phyloP scores from a whole-genome alignment of 1,140 invertebrate species.

The Sweltsa coloradensis region DNA sequence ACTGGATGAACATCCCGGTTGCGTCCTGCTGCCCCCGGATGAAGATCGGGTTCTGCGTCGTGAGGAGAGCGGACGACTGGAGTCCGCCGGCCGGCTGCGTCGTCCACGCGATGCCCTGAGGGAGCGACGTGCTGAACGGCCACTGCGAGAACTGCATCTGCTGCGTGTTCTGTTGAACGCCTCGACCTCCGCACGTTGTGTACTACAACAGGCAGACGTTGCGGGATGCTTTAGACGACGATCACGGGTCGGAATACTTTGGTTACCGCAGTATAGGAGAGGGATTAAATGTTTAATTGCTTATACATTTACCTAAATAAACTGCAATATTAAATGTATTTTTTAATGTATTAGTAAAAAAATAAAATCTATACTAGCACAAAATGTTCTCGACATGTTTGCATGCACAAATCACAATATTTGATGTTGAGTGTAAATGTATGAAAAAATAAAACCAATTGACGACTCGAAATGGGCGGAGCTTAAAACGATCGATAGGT shows the following conservation, averaged over 20 bases:
- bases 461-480: too few species aligned
- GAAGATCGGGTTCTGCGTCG: conserved; percentile 66
- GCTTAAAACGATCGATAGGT: too few species aligned
- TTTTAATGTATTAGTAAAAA: neutral
- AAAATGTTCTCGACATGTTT: neutral
- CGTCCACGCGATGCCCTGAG: conserved; percentile 48
- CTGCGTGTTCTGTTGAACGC: conserved; percentile 7
- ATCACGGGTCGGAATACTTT: neutral
- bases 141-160: conserved; percentile 42
- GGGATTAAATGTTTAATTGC: neutral
- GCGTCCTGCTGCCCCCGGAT: conserved; percentile 70
- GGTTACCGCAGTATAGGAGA: too few species aligned
- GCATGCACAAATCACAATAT: neutral
- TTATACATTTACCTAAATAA: too few species aligned
- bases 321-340: neutral
- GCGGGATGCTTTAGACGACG: neutral
- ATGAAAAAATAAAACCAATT: too few species aligned
- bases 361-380: neutral
- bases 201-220: conserved; percentile 4
- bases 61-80: conserved; percentile 47
- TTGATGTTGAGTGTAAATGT: too few species aligned
- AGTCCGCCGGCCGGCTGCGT: conserved; percentile 22
- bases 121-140: conserved; percentile 45
- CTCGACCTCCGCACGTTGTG: conserved; percentile 3
- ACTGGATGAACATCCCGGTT: conserved; percentile 73